Evolutionary conservation across 2,113 vertebrate genomes (phyloP).

Genomic region (Bubo bubo): DNA sequence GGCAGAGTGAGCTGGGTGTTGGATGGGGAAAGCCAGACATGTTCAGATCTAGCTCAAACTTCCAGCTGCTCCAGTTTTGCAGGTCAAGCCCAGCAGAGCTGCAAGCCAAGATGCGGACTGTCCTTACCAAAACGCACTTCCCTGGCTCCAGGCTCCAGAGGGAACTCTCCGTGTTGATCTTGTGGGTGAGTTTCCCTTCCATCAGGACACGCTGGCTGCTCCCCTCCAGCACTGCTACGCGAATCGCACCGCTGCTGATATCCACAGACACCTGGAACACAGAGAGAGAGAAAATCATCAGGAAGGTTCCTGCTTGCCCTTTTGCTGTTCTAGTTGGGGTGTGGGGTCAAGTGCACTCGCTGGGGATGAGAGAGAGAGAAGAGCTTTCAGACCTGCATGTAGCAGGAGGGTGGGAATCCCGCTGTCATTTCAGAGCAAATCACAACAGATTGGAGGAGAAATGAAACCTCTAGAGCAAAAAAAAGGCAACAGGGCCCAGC

Average conservation of each 20-base stretch:
- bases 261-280: constrained; percentile 84
- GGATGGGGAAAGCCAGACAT: neutral
- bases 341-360: neutral
- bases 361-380: neutral
- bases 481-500: neutral
- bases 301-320: neutral
- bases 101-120: neutral
- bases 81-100: neutral
- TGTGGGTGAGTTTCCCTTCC: constrained; percentile 91
- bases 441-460: neutral
- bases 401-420: neutral
- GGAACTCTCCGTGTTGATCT: constrained; percentile 92
- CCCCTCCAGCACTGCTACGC: constrained; percentile 82
- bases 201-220: constrained; percentile 79
- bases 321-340: neutral
- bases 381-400: neutral
- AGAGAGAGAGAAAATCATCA: neutral
- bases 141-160: constrained; percentile 96
- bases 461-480: neutral
- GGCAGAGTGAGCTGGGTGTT: fast-evolving
- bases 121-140: constrained; percentile 85
- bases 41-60: neutral
- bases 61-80: neutral
- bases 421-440: neutral
- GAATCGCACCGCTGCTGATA: constrained; percentile 76